phyloP scores from a whole-genome alignment of 2,797 vertebrate species.

The Alosa sapidissima region DNA sequence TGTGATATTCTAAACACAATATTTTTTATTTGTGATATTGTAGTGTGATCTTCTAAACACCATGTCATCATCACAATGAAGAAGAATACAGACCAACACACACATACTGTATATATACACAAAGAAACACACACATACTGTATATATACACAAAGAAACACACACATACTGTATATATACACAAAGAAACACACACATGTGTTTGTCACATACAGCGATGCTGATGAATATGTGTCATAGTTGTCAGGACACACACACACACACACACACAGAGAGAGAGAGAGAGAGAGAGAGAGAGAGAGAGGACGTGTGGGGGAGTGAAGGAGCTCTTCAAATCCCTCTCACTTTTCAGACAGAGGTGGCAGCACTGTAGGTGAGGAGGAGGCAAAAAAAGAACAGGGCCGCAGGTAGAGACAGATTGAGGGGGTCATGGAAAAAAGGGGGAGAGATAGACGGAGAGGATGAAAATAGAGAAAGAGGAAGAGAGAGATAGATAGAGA shows the following conservation, averaged over 20 bases:
- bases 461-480: background rate
- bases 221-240: background rate
- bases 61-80: background rate
- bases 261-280: background rate
- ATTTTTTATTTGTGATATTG: background rate
- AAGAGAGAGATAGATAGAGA: background rate
- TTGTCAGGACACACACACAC: background rate
- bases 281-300: too few species aligned
- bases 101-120: too few species aligned
- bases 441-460: slow-evolving; percentile 13
- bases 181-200: too few species aligned
- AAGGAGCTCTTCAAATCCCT: background rate
- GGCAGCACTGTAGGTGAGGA: background rate
- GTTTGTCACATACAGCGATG: too few species aligned
- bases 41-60: background rate
- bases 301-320: too few species aligned
- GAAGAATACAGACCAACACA: background rate
- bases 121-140: too few species aligned
- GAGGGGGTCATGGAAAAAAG: background rate
- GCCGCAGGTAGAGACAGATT: background rate
- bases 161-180: too few species aligned
- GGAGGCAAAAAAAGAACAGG: background rate
- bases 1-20: background rate
- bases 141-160: too few species aligned
- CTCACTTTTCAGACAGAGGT: background rate